phyloP scores from a whole-genome alignment of 2,797 vertebrate species.

The Mormyrops attenuatus region DNA sequence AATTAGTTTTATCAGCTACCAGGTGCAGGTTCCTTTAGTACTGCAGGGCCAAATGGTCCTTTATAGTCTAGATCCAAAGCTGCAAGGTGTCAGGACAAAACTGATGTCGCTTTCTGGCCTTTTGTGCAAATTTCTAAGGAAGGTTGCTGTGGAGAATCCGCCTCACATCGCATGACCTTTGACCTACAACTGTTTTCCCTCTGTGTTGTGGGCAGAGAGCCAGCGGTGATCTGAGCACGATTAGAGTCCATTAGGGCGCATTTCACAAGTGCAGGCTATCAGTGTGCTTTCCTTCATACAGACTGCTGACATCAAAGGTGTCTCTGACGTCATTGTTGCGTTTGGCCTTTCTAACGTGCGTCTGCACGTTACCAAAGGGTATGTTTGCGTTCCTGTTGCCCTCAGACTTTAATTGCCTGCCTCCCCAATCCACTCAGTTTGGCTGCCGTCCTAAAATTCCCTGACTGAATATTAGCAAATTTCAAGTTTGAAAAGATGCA shows the following conservation, averaged over 20 bases:
- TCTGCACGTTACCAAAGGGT: not conserved
- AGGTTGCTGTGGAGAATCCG: not conserved
- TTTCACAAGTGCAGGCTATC: constrained; percentile 12
- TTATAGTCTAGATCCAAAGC: not conserved
- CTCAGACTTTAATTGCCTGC: not conserved
- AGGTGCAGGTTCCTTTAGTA: not conserved
- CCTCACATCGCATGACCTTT: not conserved
- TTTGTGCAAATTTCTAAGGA: not conserved
- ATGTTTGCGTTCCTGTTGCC: not conserved
- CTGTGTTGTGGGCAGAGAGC: not conserved
- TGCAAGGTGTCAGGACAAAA: not conserved
- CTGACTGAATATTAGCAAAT: not conserved
- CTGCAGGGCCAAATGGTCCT: not conserved
- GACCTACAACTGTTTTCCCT: not conserved
- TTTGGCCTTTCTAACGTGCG: too few relatives aligned
- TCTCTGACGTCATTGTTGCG: not conserved
- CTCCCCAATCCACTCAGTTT: not conserved
- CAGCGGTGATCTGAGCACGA: not conserved
- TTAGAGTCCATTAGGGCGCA: constrained; percentile 11
- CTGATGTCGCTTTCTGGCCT: not conserved
- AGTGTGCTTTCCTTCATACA: not conserved
- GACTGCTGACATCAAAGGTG: not conserved
- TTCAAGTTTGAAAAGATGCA: not conserved
- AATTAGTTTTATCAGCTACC: not conserved
- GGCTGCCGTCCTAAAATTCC: not conserved